Base-by-base conservation (phyloP, 2,888 invertebrate species). In the Hydrotaea diabolus region DNA sequence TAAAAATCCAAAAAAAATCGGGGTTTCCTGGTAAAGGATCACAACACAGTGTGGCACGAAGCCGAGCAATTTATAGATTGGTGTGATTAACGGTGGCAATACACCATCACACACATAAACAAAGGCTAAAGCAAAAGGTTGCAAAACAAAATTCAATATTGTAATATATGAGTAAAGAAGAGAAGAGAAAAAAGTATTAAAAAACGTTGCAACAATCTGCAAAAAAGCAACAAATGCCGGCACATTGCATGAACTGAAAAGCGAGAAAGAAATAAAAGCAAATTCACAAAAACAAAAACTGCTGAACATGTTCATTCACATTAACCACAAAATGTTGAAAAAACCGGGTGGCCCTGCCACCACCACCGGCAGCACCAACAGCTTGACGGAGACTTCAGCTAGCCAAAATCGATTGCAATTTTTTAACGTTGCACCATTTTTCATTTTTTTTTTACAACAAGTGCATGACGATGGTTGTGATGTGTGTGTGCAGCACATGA, bases 191-290 rank as follows among this genome's bases (percentile, higher is more conserved):
- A 46, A 46, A 49, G 15, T 19, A 55, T 17, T 15, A 26, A 69
- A 49, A 76, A 46, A 78, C 71, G 31, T 49, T 64, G 23, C 53
- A 31, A 46, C 71, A 75, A 57, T 43, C 69, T 21, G 3, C 9
- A 64, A 23, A 36, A 77, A 75, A 69, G 55, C 80, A n/a, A 71
- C n/a, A 36, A 77, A 75, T 71, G 64, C 80, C 80, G 74, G 80
- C 75, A 71, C 13, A 39, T 73, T 31, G 31, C 49, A 64, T 62
- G 23, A 46, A 43, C 9, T 15, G 19, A 55, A 73, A 82, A 73
- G 62, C 64, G 8, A 57, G 31, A 31, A 31, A 31, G 31, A 75
- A 69, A 78, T n/a, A 78, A 81, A 77, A 11, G 2, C 39, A 43
- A 66, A 31, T 17, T 31, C 21, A 13, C 9, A 17, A 53, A 59